A percentile compares a stretch with the other conserved stretches of the same genome.
phyloP scores from a whole-genome alignment of 2,888 invertebrate genomes.

The Glaucopsyche alexis region DNA sequence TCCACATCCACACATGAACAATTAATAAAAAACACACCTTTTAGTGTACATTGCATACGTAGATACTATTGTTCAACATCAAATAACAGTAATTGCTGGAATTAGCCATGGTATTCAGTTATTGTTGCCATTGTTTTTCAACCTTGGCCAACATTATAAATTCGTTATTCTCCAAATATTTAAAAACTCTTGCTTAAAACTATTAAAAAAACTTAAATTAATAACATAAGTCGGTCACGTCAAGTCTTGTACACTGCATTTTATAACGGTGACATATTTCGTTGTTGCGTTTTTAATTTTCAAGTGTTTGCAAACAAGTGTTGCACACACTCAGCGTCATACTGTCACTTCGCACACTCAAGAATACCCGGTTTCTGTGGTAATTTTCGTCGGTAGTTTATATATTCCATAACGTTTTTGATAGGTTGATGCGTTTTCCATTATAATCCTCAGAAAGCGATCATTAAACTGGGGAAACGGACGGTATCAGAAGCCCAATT shows the following conservation, averaged over 20 bases:
- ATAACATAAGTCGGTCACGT: neutral
- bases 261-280: neutral
- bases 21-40: neutral
- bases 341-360: neutral
- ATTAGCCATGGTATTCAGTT: constrained; percentile 25
- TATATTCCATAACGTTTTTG: too few relatives aligned
- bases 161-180: neutral
- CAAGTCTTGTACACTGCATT: neutral
- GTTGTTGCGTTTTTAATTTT: neutral
- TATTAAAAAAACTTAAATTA: neutral
- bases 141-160: constrained; percentile 24
- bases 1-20: neutral
- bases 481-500: too few relatives aligned
- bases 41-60: constrained; percentile 4
- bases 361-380: neutral
- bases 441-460: too few relatives aligned
- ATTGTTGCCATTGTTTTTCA: constrained; percentile 30
- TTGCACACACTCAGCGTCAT: neutral
- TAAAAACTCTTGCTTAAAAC: neutral
- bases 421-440: too few relatives aligned
- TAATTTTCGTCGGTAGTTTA: too few relatives aligned
- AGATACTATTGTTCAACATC: constrained; percentile 21
- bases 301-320: constrained; percentile 3
- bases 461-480: too few relatives aligned
- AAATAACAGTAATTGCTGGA: constrained; percentile 21